Evolutionary conservation across 1,140 invertebrate species (phyloP).

Genomic region (Drosophila paulistorum): DNA sequence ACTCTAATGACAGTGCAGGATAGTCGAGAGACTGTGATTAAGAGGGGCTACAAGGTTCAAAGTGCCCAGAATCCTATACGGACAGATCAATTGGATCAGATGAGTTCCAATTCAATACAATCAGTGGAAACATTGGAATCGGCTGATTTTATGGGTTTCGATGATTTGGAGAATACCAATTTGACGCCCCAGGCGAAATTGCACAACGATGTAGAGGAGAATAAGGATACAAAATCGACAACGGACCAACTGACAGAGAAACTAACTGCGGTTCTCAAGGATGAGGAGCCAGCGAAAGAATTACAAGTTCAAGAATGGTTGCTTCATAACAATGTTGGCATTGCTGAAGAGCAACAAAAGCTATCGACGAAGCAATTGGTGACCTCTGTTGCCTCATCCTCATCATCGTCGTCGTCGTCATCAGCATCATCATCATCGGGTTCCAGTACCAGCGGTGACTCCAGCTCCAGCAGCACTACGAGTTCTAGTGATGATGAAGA

Average conservation of each 20-base stretch:
- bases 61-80: background rate
- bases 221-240: background rate
- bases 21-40: conserved; percentile 64
- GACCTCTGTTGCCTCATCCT: background rate
- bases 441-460: conserved; percentile 43
- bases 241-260: conserved; percentile 1
- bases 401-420: conserved; percentile 12
- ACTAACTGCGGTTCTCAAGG: background rate
- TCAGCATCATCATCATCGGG: conserved; percentile 51
- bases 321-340: conserved; percentile 25
- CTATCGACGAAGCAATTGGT: background rate
- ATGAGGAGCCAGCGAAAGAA: conserved; percentile 42
- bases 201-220: conserved; percentile 6
- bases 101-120: background rate
- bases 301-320: conserved; percentile 62
- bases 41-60: conserved; percentile 48
- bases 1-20: conserved; percentile 28
- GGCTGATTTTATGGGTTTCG: conserved; percentile 67
- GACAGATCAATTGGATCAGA: background rate
- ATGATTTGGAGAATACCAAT: conserved; percentile 63
- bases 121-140: conserved; percentile 40
- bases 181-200: conserved; percentile 55
- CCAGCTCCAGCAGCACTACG: conserved; percentile 42
- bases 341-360: conserved; percentile 12
- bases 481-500: conserved; percentile 36